Evolutionary conservation across 2,888 invertebrate genomes (phyloP).

Genomic region (Drosophila kuntzei): DNA sequence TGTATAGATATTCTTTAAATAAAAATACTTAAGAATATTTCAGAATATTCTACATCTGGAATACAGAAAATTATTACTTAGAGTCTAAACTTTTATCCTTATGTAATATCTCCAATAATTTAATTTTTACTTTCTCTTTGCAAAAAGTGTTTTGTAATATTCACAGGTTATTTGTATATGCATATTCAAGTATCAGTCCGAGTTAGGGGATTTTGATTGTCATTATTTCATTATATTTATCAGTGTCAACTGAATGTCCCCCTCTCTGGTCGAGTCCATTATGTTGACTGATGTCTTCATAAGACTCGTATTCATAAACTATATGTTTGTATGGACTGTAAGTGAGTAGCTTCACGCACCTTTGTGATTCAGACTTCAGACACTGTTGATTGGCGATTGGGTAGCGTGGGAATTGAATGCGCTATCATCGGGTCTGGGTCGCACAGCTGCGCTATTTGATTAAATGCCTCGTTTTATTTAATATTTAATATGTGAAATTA

Average conservation of each 20-base stretch:
- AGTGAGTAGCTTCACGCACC: conserved; percentile 53
- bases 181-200: conserved; percentile 1
- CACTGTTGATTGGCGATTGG: conserved; percentile 34
- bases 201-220: conserved; percentile 5
- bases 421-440: conserved; percentile 54
- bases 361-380: conserved; percentile 45
- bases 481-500: conserved; percentile 80
- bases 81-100: not conserved
- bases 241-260: conserved; percentile 39
- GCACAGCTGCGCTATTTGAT: conserved; percentile 74
- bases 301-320: conserved; percentile 16
- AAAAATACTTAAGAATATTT: too few relatives aligned
- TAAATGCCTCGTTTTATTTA: conserved; percentile 78
- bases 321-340: conserved; percentile 4
- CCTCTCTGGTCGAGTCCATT: not conserved
- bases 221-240: conserved; percentile 51
- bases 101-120: not conserved
- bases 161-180: conserved; percentile 26
- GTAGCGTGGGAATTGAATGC: conserved; percentile 71
- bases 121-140: not conserved
- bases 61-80: too few relatives aligned
- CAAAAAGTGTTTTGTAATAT: not conserved
- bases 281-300: conserved; percentile 68
- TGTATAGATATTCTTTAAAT: too few relatives aligned
- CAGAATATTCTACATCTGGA: too few relatives aligned